Conservation (phyloP, 2,113 vertebrate species). For the Tachysurus vachellii region DNA sequence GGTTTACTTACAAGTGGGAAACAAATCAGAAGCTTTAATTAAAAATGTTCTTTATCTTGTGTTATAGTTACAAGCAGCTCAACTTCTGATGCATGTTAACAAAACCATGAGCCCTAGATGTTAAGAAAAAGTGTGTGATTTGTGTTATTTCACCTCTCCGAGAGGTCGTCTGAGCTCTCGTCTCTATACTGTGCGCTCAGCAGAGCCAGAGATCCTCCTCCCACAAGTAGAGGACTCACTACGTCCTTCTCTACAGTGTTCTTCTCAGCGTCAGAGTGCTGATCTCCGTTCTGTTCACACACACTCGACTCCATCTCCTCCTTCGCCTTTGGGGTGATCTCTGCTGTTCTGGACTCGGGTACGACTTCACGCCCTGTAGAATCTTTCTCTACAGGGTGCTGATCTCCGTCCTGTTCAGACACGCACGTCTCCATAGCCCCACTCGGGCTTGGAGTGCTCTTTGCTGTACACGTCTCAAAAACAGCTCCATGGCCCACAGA, state of each 20-base stretch:
- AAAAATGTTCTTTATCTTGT: not conserved
- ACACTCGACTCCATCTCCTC: not conserved
- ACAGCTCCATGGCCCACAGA: not conserved
- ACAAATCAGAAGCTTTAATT: not conserved
- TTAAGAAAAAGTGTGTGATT: not conserved
- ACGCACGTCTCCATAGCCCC: not conserved
- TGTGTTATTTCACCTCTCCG: slow-evolving; percentile 41
- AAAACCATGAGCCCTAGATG: not conserved
- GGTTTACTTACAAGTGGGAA: not conserved
- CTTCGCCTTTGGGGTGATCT: not conserved
- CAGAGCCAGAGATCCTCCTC: slow-evolving; percentile 45
- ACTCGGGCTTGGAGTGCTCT: not conserved
- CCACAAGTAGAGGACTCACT: slow-evolving; percentile 1
- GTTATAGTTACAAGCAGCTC: not conserved
- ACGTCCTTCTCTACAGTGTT: not conserved
- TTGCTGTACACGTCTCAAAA: not conserved
- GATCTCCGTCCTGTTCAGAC: not conserved
- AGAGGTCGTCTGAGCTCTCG: slow-evolving; percentile 40
- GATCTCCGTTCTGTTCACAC: not conserved
- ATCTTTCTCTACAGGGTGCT: not conserved
- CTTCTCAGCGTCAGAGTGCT: not conserved
- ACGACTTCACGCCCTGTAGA: not conserved
- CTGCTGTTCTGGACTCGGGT: not conserved
- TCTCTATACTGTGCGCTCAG: slow-evolving; percentile 49
- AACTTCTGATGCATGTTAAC: not conserved